Conservation (phyloP, 2,888 invertebrate genomes). For the Trilocha varians region DNA sequence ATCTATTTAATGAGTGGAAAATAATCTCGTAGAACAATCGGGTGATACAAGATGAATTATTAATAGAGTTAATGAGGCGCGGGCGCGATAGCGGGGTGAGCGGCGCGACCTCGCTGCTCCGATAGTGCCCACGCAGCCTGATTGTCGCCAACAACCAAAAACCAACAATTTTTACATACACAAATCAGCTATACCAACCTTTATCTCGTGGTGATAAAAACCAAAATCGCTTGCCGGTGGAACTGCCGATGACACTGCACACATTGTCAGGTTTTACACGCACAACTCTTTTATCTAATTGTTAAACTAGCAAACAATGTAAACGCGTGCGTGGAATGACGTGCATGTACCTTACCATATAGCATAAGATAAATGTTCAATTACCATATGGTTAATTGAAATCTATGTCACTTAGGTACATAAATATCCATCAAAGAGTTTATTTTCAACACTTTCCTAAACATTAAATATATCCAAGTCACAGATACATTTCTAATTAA, state of each 20-base stretch:
- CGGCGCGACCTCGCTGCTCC: constrained; percentile 55
- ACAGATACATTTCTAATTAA: no score
- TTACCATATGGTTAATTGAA: not conserved
- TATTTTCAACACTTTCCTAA: no score
- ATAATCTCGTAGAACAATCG: constrained; percentile 57
- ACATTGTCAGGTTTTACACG: constrained; percentile 11
- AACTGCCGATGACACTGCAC: constrained; percentile 2
- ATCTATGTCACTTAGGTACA: not conserved
- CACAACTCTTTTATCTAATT: constrained; percentile 21
- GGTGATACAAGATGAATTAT: constrained; percentile 63
- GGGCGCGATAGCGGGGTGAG: constrained; percentile 61
- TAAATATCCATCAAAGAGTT: no score
- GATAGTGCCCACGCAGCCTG: constrained; percentile 71
- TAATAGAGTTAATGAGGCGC: constrained; percentile 64
- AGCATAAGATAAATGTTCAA: not conserved
- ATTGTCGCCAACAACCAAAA: constrained; percentile 60
- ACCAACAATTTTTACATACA: constrained; percentile 32
- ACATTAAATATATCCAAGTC: no score
- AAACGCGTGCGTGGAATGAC: constrained; percentile 16
- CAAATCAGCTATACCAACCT: constrained; percentile 16
- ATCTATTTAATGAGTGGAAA: constrained; percentile 34
- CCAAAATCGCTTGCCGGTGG: constrained; percentile 9
- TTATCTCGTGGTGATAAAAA: constrained; percentile 12
- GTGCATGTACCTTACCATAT: constrained; percentile 9
- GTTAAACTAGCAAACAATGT: constrained; percentile 21